Base-by-base conservation (phyloP, 2,888 invertebrate species). In the Ariolimax columbianus region DNA sequence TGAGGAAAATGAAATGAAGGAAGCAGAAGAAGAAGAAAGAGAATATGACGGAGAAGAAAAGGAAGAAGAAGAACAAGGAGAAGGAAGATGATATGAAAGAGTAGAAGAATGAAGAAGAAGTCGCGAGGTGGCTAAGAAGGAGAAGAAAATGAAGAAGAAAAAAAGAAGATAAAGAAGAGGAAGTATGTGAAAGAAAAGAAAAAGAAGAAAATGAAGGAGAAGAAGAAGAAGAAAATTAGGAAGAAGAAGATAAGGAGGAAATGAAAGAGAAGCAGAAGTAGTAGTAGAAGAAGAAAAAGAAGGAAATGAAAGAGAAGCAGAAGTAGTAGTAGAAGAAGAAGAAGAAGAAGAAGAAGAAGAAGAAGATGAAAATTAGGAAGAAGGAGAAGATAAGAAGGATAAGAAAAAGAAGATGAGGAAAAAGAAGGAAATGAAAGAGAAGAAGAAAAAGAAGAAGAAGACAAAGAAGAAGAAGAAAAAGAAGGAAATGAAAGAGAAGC, bases 101-200 rank as follows among this genome's bases (percentile, higher is more conserved):
- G 33, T n/a, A 38, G 36, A 63, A 78, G 59, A 63, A 3, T n/a
- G 78, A 78, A 47, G 36, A 47, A 78, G 78, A 63, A 63, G 36
- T 26, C 59, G 78, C 59, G 36, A 63, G 63, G 40, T 36, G 26
- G 51, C n/a, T 17, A 30, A 38, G 51, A 36, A 77, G 30, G 38
- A 23, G 33, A 36, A 51, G 51, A 51, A 23, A 73, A 40, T 38
- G n/a, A 40, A n/a, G 19, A 40, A 38, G 17, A n/a, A 17, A n/a
- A 0, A n/a, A 33, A 30, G n/a, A 47, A 33, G 23, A 17, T 19
- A n/a, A 47, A 1, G 47, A 17, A 47, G 0, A 47, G 30, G 23
- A 40, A 33, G 33, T 43, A 30, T 30, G 23, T n/a, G 19, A 30
- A 4, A 30, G 66, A 66, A 30, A 33, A 33, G 7, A 33, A 30